Conservation (phyloP, 2,113 vertebrate species). For the Caranx ignobilis region DNA sequence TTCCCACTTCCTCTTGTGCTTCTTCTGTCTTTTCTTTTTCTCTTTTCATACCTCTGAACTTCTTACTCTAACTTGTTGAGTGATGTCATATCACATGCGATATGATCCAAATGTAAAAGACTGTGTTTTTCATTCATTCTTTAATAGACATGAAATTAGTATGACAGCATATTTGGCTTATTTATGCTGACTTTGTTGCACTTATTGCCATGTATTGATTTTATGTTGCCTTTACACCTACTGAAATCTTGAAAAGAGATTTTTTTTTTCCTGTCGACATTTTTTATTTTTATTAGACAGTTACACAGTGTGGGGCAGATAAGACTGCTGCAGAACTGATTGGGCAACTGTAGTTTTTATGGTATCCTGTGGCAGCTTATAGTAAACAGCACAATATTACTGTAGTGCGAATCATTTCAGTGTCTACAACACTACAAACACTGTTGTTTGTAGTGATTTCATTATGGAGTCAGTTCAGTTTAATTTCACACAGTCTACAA, state of each 20-base stretch:
- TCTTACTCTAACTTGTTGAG: conserved; percentile 6
- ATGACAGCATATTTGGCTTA: neutral
- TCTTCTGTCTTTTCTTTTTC: conserved; percentile 8
- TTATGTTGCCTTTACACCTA: neutral
- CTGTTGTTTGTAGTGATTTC: neutral
- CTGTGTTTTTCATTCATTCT: neutral
- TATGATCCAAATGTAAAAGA: neutral
- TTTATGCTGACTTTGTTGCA: neutral
- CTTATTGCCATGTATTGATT: neutral
- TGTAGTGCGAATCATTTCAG: neutral
- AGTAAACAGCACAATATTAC: neutral
- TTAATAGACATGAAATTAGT: neutral
- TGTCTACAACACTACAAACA: neutral
- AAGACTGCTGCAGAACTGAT: conserved; percentile 3
- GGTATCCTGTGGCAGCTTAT: neutral
- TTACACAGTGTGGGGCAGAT: conserved; percentile 1
- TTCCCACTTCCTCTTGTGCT: conserved; percentile 25
- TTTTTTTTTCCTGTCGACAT: neutral
- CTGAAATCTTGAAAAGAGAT: neutral
- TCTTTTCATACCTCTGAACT: conserved; percentile 27
- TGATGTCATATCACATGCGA: neutral
- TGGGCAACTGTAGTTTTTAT: conserved; percentile 3
- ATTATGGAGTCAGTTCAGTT: neutral
- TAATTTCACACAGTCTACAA: neutral
- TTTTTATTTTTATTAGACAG: conserved; percentile 3